Conservation (phyloP, 2,888 invertebrate species). For the Cataglyphis cursor region DNA sequence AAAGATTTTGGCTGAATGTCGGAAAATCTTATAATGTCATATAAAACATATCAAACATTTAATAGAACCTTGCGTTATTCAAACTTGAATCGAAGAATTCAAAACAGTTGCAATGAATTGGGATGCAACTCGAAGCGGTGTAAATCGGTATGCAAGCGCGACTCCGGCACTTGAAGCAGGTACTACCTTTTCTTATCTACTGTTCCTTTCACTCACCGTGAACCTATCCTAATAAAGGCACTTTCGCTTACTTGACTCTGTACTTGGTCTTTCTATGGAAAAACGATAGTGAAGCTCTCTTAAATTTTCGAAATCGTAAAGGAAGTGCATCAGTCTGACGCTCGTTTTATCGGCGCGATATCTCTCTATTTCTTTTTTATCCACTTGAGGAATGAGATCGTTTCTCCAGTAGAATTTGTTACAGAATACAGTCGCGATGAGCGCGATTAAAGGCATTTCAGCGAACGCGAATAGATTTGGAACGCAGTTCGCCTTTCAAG, state of each 20-base stretch:
- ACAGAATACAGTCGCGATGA: not conserved
- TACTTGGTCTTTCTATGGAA: not conserved
- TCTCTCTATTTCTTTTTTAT: not conserved
- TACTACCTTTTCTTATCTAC: slow-evolving; percentile 69
- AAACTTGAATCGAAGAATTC: not conserved
- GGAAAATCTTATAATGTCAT: not conserved
- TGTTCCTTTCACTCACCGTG: slow-evolving; percentile 77
- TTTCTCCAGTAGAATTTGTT: not conserved
- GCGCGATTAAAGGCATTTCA: not conserved
- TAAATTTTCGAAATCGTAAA: not conserved
- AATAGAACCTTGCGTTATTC: not conserved
- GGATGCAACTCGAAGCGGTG: slow-evolving; percentile 7
- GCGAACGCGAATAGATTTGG: slow-evolving; percentile 4
- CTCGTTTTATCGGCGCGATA: not conserved
- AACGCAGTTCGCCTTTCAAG: not conserved
- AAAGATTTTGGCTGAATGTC: not conserved
- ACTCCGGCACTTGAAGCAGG: slow-evolving; percentile 55
- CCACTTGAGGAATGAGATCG: not conserved
- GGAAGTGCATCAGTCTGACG: not conserved
- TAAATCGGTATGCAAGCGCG: slow-evolving; percentile 26
- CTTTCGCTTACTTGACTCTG: slow-evolving; percentile 68
- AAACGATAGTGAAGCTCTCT: not conserved
- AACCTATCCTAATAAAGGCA: slow-evolving; percentile 74
- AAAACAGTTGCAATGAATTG: not conserved
- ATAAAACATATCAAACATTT: not conserved